A percentile compares a stretch with the other conserved stretches of the same genome.
phyloP scores from a whole-genome alignment of 2,888 invertebrate genomes.

The Helicoverpa assulta region DNA sequence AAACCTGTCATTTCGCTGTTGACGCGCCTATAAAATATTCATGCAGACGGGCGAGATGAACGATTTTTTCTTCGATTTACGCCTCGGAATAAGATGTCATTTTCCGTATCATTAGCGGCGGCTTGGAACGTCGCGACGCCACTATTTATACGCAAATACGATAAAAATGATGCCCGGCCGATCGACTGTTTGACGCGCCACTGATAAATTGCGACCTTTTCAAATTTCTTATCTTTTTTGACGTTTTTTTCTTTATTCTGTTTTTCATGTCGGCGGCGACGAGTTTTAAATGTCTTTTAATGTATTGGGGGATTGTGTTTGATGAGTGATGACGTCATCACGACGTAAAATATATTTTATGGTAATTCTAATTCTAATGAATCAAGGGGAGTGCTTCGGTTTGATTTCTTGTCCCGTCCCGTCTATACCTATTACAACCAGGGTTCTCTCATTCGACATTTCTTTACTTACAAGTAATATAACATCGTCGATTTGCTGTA shows the following conservation, averaged over 20 bases:
- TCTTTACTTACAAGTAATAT: neutral
- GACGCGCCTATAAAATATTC: constrained; percentile 91
- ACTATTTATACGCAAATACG: constrained; percentile 91
- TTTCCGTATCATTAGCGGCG: constrained; percentile 91
- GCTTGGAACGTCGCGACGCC: constrained; percentile 84
- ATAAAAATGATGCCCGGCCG: constrained; percentile 89
- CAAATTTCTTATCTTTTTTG: constrained; percentile 79
- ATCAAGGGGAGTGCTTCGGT: neutral
- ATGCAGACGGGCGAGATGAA: constrained; percentile 88
- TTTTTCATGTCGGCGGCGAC: constrained; percentile 68
- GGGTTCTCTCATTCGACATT: neutral
- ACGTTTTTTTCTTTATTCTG: constrained; percentile 72
- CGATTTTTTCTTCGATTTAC: constrained; percentile 90
- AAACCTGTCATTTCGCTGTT: constrained; percentile 90
- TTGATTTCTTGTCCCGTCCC: constrained; percentile 23
- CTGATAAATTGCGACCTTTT: constrained; percentile 89
- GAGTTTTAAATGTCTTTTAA: constrained; percentile 72
- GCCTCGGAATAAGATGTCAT: constrained; percentile 90
- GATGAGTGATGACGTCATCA: constrained; percentile 66
- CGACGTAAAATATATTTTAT: constrained; percentile 44
- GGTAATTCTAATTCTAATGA: constrained; percentile 40
- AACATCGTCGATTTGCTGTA: neutral
- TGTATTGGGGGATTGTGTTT: constrained; percentile 66
- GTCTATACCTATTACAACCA: neutral
- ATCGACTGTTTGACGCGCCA: constrained; percentile 89